Conservation (phyloP, 2,113 vertebrate genomes). For the Lophotis ruficrista region DNA sequence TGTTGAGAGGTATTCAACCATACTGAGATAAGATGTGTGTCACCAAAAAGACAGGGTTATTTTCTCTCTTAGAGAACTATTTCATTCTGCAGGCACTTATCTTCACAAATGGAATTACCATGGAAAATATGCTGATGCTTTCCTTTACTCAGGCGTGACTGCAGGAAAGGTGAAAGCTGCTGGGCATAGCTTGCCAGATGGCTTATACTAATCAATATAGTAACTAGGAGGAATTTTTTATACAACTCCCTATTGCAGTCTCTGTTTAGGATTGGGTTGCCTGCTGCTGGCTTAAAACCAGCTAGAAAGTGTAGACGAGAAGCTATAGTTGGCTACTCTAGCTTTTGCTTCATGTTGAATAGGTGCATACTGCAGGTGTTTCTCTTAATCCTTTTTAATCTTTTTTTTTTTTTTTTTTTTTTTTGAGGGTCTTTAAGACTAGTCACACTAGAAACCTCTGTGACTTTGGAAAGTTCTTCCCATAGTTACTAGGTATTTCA, state of each 20-base stretch:
- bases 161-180: not conserved
- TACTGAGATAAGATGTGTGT: not conserved
- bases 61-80: not conserved
- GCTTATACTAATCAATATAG: not conserved
- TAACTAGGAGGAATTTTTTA: not conserved
- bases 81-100: not conserved
- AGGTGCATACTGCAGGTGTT: not conserved
- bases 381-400: not conserved
- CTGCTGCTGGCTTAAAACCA: not conserved
- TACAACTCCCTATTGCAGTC: not conserved
- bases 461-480: not conserved
- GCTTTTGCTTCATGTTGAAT: not conserved
- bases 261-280: not conserved
- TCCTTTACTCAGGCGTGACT: accelerated
- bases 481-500: not conserved
- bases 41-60: not conserved
- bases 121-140: not conserved
- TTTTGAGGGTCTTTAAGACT: not conserved
- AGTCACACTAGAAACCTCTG: not conserved
- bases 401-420: not conserved
- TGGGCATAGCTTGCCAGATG: not conserved
- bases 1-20: accelerated
- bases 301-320: not conserved
- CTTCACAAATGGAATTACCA: not conserved
- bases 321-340: not conserved